Conservation (phyloP, 2,888 invertebrate genomes). For the Acronicta aceris region DNA sequence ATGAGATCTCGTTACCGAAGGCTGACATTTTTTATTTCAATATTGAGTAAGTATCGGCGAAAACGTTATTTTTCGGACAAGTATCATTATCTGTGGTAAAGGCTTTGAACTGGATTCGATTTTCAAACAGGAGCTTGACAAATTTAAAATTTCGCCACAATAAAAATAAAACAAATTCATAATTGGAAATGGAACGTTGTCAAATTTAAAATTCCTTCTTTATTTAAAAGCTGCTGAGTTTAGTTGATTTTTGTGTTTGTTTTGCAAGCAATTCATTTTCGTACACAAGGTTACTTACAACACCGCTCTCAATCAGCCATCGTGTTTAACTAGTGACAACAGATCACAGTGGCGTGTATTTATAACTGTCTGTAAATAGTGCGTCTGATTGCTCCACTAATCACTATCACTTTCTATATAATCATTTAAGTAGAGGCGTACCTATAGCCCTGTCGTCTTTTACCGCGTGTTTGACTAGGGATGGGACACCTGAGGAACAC, state of each 20-base stretch:
- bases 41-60: conserved; percentile 44
- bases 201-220: not conserved
- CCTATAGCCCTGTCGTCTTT: conserved; percentile 10
- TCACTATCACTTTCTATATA: conserved; percentile 57
- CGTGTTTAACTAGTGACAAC: conserved; percentile 59
- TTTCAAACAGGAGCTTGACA: conserved; percentile 14
- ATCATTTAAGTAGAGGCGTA: conserved; percentile 15
- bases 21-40: conserved; percentile 58
- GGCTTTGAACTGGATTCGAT: conserved; percentile 13
- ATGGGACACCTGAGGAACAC: too few species aligned
- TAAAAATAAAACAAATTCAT: not conserved
- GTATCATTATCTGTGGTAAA: not conserved
- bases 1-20: conserved; percentile 54
- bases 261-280: conserved; percentile 45
- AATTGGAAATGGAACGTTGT: conserved; percentile 12
- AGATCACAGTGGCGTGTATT: conserved; percentile 58
- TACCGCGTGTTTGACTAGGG: not conserved
- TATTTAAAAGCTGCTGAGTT: conserved; percentile 7
- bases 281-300: conserved; percentile 50
- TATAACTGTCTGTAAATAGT: conserved; percentile 67
- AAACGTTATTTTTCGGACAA: conserved; percentile 10
- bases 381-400: conserved; percentile 67
- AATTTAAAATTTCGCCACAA: not conserved
- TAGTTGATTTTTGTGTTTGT: conserved; percentile 30
- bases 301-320: conserved; percentile 41